These are phyloP conservation scores for Oceanodroma tethys DNA, from an alignment of 2,113 vertebrate species.

Conservation along the genomic window DNA sequence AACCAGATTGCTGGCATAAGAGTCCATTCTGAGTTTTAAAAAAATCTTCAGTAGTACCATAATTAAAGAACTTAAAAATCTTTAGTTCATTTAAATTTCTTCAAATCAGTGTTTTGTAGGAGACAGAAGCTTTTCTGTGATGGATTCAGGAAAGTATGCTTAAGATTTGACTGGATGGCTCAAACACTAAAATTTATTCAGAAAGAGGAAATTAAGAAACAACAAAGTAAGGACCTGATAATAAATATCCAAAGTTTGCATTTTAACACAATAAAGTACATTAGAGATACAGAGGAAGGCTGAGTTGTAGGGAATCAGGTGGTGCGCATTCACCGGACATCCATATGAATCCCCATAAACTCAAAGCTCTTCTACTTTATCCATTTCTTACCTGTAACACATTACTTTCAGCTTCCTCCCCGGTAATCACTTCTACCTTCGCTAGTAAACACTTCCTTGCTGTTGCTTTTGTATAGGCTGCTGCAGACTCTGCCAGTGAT, in stretches of 20 bases:
- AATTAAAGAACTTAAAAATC: not conserved
- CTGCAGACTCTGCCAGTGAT: constrained; percentile 95
- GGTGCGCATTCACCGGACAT: not conserved
- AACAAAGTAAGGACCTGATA: not conserved
- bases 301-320: not conserved
- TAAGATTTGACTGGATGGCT: not conserved
- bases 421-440: constrained; percentile 96
- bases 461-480: constrained; percentile 97
- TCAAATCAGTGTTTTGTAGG: not conserved
- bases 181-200: not conserved
- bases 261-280: not conserved
- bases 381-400: constrained; percentile 86
- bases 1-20: not conserved
- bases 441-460: constrained; percentile 94
- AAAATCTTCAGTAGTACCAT: not conserved
- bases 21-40: not conserved
- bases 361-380: not conserved
- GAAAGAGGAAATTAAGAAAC: not conserved
- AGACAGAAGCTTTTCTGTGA: not conserved
- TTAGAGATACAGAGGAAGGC: not conserved
- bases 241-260: not conserved
- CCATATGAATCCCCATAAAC: not conserved
- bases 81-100: not conserved
- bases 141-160: not conserved
- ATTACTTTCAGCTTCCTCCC: constrained; percentile 97